phyloP scores from a whole-genome alignment of 2,888 invertebrate genomes.

The Drosophila merina region DNA sequence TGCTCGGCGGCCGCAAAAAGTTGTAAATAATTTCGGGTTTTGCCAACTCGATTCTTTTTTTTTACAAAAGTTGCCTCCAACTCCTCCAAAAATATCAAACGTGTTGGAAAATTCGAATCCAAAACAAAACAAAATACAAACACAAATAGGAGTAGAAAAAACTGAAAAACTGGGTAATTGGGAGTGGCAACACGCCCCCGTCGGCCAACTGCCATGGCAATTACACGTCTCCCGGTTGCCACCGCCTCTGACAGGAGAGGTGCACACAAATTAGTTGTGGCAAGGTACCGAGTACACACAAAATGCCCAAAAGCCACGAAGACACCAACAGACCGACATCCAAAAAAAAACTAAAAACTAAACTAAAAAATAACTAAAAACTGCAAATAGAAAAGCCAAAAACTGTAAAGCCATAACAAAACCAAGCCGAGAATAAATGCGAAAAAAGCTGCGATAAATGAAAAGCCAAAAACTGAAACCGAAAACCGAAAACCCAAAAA shows the following conservation, averaged over 20 bases:
- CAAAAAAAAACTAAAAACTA: not conserved
- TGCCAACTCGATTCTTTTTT: conserved; percentile 25
- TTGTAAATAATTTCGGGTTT: conserved; percentile 74
- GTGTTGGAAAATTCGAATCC: conserved; percentile 54
- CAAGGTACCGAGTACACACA: conserved; percentile 21
- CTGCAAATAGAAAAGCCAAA: not conserved
- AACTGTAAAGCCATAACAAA: not conserved
- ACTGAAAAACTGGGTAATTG: conserved; percentile 42
- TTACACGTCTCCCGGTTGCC: conserved; percentile 37
- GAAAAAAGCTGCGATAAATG: conserved; percentile 19
- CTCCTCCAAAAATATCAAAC: conserved; percentile 66
- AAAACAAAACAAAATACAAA: conserved; percentile 1
- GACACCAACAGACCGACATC: conserved; percentile 7
- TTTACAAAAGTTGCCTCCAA: conserved; percentile 46
- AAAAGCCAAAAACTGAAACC: conserved; percentile 27
- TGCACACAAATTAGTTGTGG: conserved; percentile 50
- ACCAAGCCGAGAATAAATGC: not conserved
- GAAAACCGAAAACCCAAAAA: conserved; percentile 13
- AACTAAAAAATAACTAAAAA: conserved; percentile 1
- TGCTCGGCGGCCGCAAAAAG: conserved; percentile 40
- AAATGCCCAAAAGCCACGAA: conserved; percentile 16
- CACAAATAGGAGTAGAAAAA: conserved; percentile 8
- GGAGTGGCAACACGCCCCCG: conserved; percentile 53
- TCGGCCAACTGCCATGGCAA: conserved; percentile 46
- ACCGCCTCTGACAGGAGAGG: conserved; percentile 46